Evolutionary conservation across 2,888 invertebrate species (phyloP).

Genomic region (Drosophila anomelani): DNA sequence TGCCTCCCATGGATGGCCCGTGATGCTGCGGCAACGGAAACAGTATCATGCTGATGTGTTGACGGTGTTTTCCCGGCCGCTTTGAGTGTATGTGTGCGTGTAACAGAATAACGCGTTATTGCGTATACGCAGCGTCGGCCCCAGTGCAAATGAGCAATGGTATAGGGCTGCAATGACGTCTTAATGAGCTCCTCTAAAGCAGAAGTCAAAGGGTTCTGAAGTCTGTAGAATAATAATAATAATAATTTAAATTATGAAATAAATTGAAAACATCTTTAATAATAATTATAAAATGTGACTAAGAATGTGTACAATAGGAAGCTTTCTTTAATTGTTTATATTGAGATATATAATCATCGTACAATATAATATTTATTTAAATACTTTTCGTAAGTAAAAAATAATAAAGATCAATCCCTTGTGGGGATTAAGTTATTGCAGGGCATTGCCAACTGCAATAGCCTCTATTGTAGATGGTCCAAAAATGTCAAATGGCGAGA

Average conservation of each 20-base stretch:
- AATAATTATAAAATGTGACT: background rate
- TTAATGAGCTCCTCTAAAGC: conserved; percentile 12
- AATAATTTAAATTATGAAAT: background rate
- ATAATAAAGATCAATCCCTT: background rate
- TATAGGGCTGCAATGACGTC: conserved; percentile 1
- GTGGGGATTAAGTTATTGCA: background rate
- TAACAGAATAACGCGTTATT: conserved; percentile 55
- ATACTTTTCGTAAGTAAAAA: background rate
- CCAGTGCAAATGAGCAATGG: conserved; percentile 39
- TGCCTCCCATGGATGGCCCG: conserved; percentile 18
- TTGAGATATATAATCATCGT: background rate
- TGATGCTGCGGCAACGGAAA: conserved; percentile 48
- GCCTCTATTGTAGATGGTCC: conserved; percentile 24
- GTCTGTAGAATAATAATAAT: background rate
- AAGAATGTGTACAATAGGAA: too few relatives aligned
- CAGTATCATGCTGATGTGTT: conserved; percentile 59
- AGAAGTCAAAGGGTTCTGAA: background rate
- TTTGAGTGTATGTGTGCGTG: conserved; percentile 19
- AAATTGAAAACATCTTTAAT: background rate
- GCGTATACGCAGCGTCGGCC: conserved; percentile 66
- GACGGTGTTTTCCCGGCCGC: conserved; percentile 38
- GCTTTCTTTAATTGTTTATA: too few relatives aligned
- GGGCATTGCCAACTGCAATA: conserved; percentile 27
- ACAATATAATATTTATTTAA: background rate
- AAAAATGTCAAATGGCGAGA: conserved; percentile 62